phyloP scores from a whole-genome alignment of 1,140 invertebrate genomes.

The Hypsibius dujardini region DNA sequence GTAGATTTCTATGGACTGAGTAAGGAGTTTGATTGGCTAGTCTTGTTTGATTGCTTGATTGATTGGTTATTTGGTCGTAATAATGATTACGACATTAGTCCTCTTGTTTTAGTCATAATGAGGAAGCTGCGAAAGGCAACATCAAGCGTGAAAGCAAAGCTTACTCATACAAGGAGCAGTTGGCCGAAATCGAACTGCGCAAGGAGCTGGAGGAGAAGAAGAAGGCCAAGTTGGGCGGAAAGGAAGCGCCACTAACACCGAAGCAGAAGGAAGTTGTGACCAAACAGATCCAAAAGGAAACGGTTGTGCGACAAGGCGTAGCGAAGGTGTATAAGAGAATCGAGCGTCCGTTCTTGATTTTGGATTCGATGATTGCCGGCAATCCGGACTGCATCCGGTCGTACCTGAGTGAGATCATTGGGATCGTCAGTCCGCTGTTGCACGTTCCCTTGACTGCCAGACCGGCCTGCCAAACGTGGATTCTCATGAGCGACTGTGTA shows the following conservation, averaged over 20 bases:
- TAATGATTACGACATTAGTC: constrained; percentile 18
- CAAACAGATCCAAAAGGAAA: constrained; percentile 66
- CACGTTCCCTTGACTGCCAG: not conserved
- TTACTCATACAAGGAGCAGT: constrained; percentile 89
- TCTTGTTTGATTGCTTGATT: constrained; percentile 16
- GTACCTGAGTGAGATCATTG: not conserved
- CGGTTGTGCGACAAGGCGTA: constrained; percentile 48
- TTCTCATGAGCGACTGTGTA: not conserved
- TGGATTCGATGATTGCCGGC: not conserved
- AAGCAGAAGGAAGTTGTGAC: constrained; percentile 85
- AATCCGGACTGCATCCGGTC: not conserved
- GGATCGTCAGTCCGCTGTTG: not conserved
- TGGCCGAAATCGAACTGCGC: constrained; percentile 74
- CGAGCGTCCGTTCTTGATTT: not conserved
- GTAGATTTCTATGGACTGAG: constrained; percentile 16
- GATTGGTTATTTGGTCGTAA: constrained; percentile 5
- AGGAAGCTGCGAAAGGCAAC: constrained; percentile 44
- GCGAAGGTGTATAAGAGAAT: constrained; percentile 34
- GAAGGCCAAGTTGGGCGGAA: constrained; percentile 56
- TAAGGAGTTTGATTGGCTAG: constrained; percentile 17
- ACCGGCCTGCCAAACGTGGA: constrained; percentile 3
- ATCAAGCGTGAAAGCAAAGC: constrained; percentile 87
- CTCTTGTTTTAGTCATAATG: constrained; percentile 32
- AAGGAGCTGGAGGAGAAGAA: constrained; percentile 77
- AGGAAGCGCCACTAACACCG: constrained; percentile 50